Evolutionary conservation across 2,113 vertebrate genomes (phyloP).

Genomic region (Bostrychus sinensis): DNA sequence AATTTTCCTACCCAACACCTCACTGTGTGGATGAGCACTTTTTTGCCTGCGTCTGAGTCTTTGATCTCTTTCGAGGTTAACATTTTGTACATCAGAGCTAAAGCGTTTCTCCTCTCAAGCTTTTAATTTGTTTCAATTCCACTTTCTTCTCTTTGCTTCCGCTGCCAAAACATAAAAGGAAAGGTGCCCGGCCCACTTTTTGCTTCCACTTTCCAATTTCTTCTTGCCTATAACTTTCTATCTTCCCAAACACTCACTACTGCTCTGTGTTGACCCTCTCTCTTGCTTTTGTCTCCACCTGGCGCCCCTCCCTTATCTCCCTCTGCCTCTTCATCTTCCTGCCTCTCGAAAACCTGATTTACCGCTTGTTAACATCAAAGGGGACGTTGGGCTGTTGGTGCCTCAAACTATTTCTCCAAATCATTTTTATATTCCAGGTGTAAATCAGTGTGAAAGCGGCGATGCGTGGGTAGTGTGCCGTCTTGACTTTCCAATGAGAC

Average conservation of each 20-base stretch:
- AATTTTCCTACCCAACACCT: not conserved
- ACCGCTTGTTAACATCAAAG: conserved; percentile 76
- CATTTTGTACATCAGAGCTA: conserved; percentile 49
- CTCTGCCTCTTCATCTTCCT: conserved; percentile 64
- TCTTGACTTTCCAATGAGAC: conserved; percentile 53
- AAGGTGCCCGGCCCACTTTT: conserved; percentile 33
- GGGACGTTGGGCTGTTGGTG: conserved; percentile 61
- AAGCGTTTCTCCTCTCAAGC: conserved; percentile 43
- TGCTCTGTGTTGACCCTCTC: conserved; percentile 49
- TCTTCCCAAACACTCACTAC: conserved; percentile 36
- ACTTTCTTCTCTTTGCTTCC: conserved; percentile 26
- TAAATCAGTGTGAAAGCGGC: conserved; percentile 66
- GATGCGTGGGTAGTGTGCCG: conserved; percentile 13
- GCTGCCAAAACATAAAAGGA: conserved; percentile 56
- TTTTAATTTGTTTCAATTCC: conserved; percentile 62
- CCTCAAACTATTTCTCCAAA: conserved; percentile 73
- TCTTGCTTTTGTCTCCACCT: conserved; percentile 54
- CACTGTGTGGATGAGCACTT: conserved; percentile 15
- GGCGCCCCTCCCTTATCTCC: conserved; percentile 18
- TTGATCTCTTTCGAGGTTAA: conserved; percentile 59
- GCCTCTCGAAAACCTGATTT: conserved; percentile 72
- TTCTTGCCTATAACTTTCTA: conserved; percentile 48
- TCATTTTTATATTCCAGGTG: conserved; percentile 73
- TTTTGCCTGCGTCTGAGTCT: conserved; percentile 12
- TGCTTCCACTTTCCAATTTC: conserved; percentile 46